Evolutionary conservation across 2,888 invertebrate genomes (phyloP), one percentile per base, ranked within the genome.

Genomic region (Aphidius colemani): DNA sequence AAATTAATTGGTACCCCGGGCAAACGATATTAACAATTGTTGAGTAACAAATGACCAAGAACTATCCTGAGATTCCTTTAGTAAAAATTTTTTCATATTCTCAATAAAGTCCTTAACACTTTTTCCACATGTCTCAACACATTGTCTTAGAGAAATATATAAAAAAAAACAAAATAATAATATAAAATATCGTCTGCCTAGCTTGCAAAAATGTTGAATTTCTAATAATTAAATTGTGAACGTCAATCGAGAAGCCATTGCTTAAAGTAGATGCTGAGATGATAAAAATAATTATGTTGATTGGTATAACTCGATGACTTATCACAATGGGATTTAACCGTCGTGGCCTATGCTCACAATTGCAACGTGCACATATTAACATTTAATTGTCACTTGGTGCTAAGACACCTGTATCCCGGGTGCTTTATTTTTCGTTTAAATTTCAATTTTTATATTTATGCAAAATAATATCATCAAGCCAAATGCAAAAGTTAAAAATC

Each of bases 101-200:
- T 64, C 63, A 63, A 60, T 59, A 65, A 59, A 59, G 30, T 45
- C 41, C 53, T 51, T 60, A 64, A 30, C 30, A 5, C 30, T 61
- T 66, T 67, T 68, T 68, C 59, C 68, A 61, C 61, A 67, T 61
- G 61, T 65, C 63, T 49, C 61, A 59, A 57, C 46, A 57, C 46
- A 30, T 13, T 9, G 30, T 39, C 57, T 46, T 45, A 56, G 61
- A 30, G 41, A 50, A 45, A 53, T 40, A 51, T 30, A 39, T 57
- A 39, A 57, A 58, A 51, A 58, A 39, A 56, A 41, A 30, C 41
- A 53, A 53, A 53, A 46, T 40, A 50, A 55, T 53, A 55, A 56
- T 53, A 51, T 30, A 43, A 30, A 56, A 69, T 72, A 79, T 79
- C 78, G 78, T 75, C 76, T 72, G 78, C 75, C 78, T 78, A 79